These are phyloP conservation scores for Chrysolina oricalcia DNA, from an alignment of 2,888 invertebrate species.

Conservation along the genomic window DNA sequence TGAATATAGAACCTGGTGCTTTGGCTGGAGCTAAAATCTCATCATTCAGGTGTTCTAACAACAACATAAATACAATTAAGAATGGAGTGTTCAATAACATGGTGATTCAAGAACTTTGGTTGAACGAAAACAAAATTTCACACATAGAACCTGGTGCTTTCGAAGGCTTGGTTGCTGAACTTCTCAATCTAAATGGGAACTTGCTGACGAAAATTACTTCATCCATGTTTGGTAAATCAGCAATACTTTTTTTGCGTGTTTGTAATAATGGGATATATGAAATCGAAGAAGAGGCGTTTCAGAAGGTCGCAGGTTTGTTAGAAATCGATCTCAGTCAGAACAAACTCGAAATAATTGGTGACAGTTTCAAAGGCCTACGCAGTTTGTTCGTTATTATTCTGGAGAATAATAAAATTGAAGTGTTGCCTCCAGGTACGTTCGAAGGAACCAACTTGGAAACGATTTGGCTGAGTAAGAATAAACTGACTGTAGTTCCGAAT, in stretches of 20 bases:
- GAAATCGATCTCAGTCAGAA: conserved; percentile 17
- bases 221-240: conserved; percentile 21
- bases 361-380: not conserved
- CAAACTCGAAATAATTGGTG: conserved; percentile 22
- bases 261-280: conserved; percentile 9
- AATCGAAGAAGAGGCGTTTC: conserved; percentile 5
- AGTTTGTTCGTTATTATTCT: conserved; percentile 20
- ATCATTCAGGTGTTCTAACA: no score
- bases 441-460: not conserved
- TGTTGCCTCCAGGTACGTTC: not conserved
- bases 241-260: not conserved
- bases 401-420: not conserved
- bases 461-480: conserved; percentile 17
- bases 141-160: conserved; percentile 30
- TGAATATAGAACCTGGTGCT: conserved; percentile 15
- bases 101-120: not conserved
- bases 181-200: conserved; percentile 22
- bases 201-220: not conserved
- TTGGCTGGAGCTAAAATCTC: no score
- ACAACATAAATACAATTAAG: conserved; percentile 10
- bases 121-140: conserved; percentile 3
- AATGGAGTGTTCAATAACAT: conserved; percentile 21
- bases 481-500: conserved; percentile 2
- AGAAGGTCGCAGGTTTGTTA: not conserved
- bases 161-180: not conserved